Conservation (phyloP, 2,113 vertebrate genomes). For the Geothlypis trichas region DNA sequence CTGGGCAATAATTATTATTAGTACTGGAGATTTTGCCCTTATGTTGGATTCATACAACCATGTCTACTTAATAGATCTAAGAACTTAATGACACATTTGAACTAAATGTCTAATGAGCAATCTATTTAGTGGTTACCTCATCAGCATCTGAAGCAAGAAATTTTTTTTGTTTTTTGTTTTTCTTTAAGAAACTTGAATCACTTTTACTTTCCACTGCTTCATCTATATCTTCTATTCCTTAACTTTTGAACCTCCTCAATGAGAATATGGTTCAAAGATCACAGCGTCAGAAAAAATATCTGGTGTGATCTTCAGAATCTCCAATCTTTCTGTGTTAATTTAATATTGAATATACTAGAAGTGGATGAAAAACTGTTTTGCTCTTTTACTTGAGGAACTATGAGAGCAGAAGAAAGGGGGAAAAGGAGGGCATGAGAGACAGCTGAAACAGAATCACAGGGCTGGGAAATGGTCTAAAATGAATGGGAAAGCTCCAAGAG, state of each 20-base stretch:
- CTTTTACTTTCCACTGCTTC: neutral
- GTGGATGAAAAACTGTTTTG: neutral
- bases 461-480: neutral
- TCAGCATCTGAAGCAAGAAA: neutral
- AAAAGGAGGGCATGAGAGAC: neutral
- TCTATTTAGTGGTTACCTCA: neutral
- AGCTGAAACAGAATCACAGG: neutral
- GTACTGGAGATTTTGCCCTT: neutral
- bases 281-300: neutral
- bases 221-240: neutral
- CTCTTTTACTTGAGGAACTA: neutral
- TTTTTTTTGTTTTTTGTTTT: neutral
- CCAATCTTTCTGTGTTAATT: neutral
- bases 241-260: neutral
- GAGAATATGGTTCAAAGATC: neutral
- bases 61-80: neutral
- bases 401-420: neutral
- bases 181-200: neutral
- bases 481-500: neutral
- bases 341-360: neutral
- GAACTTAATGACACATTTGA: neutral
- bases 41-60: neutral
- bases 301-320: neutral
- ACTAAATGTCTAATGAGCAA: neutral
- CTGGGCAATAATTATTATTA: neutral